These are phyloP conservation scores for Rhagologus leucostigma DNA, from an alignment of 2,113 vertebrate genomes.

Conservation along the genomic window DNA sequence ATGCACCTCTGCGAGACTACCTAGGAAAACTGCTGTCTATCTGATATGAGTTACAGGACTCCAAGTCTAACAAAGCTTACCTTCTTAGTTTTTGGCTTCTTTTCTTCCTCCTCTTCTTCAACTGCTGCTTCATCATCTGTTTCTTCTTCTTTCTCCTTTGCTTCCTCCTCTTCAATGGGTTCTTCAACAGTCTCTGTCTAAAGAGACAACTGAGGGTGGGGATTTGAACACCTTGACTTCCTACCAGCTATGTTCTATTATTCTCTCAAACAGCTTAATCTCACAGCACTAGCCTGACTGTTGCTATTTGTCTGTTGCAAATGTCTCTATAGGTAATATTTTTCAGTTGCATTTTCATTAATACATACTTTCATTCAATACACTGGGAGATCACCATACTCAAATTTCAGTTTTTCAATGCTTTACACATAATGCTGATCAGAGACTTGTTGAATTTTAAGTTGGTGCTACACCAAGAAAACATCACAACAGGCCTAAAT, in stretches of 20 bases:
- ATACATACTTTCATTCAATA: background rate
- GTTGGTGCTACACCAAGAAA: background rate
- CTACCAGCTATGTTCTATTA: background rate
- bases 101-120: slow-evolving; percentile 93
- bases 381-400: background rate
- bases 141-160: slow-evolving; percentile 77
- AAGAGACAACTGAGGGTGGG: background rate
- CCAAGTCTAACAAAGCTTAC: slow-evolving; percentile 36
- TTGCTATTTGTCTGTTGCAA: background rate
- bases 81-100: slow-evolving; percentile 97
- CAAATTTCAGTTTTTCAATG: background rate
- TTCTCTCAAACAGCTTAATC: background rate
- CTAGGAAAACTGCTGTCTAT: rapidly evolving
- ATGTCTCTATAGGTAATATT: background rate
- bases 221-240: background rate
- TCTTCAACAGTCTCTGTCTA: slow-evolving; percentile 97
- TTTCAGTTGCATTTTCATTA: background rate
- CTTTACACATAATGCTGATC: background rate
- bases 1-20: background rate
- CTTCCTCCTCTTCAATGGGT: slow-evolving; percentile 88
- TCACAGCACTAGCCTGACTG: background rate
- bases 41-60: rapidly evolving
- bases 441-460: background rate
- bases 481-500: background rate
- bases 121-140: slow-evolving; percentile 85